phyloP scores from a whole-genome alignment of 2,113 vertebrate genomes.

The Sebastes fasciatus region DNA sequence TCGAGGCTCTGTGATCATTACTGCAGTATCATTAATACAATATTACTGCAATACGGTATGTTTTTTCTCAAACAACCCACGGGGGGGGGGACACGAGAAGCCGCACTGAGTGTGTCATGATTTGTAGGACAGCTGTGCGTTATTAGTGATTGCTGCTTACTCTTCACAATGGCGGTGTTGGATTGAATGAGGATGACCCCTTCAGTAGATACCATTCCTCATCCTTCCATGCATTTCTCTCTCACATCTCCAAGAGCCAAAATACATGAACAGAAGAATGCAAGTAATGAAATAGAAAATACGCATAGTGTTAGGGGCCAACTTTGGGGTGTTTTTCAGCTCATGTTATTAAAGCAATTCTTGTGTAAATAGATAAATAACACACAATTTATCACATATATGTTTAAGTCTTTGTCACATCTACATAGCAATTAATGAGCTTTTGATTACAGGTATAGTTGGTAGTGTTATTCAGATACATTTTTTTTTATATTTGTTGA shows the following conservation, averaged over 20 bases:
- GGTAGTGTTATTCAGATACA: too few species aligned
- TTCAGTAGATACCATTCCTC: not conserved
- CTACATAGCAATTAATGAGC: not conserved
- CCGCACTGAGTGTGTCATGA: not conserved
- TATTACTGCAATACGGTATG: not conserved
- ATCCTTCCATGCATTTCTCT: not conserved
- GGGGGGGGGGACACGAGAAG: not conserved
- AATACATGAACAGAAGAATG: not conserved
- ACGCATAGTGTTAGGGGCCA: not conserved
- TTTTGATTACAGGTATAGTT: too few species aligned
- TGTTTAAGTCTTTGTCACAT: not conserved
- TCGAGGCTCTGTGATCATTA: conserved; percentile 31
- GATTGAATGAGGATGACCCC: not conserved
- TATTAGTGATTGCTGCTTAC: conserved; percentile 11
- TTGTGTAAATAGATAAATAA: not conserved
- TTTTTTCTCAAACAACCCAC: not conserved
- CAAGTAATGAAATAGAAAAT: not conserved
- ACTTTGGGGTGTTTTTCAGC: not conserved
- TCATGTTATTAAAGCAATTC: not conserved
- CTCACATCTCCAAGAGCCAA: not conserved
- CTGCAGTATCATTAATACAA: conserved; percentile 34
- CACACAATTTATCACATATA: not conserved
- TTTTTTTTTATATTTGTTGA: too few species aligned
- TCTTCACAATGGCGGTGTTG: not conserved
- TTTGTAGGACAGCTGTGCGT: conserved; percentile 28